Base-by-base conservation (phyloP, 2,113 vertebrate species). In the Vulpes lagopus region DNA sequence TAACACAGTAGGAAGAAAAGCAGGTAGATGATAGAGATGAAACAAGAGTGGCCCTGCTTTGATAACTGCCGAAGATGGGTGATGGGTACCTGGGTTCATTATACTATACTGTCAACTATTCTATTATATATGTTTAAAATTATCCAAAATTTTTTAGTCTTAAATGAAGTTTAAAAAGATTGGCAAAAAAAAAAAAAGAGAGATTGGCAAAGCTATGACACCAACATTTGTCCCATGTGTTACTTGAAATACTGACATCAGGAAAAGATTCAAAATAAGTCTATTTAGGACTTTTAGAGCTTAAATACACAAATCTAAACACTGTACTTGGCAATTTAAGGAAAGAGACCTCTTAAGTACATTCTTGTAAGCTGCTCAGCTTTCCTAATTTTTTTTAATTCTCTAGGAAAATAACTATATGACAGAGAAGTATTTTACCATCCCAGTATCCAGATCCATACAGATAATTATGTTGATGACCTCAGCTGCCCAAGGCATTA, bases 401-500 rank as follows among this genome's bases (percentile, higher is more conserved):
- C 60, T 57, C 86, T 84, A 92, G 96, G 94, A 97, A 84, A 96
- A 95, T 60, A 95, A 98, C 62, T 30, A 92, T 9, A 64, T 65
- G 78, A 57, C 0, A 27, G 78, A 57, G 0, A 27, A 81, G n/a
- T 93, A 89, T 90, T 97, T 97, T 94, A 90, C 93, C 69, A 95
- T 27, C 84, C 71, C 25, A 67, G 49, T 32, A 78, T 81, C 67
- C 94, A 89, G 76, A 83, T 76, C 69, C 11, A 19, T 88, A 67
- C 14, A 62, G 96, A 95, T 94, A 93, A 98, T 90, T 67, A 91
- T 0, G 0, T 30, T 23, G 88, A 95, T 91, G 94, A 92, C 92
- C 98, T 91, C 97, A 96, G 97, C 91, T 88, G 97, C 82, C 91
- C 95, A 64, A 19, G 0, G 78, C 78, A 5, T 95, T 97, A 84